Conservation (phyloP, 2,113 vertebrate species). For the Emydocephalus ijimae region DNA sequence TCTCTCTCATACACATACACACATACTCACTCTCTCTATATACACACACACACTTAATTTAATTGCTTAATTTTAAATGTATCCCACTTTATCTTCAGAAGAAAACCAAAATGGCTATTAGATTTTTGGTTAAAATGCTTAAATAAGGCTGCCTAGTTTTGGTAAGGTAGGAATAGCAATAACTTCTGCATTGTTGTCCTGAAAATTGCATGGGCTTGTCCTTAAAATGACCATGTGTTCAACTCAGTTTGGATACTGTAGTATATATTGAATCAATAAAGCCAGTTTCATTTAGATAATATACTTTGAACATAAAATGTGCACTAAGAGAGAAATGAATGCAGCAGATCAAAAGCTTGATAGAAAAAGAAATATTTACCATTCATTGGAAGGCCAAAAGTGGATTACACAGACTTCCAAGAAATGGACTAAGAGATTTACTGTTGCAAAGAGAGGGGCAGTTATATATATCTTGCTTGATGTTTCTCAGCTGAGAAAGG, state of each 20-base stretch:
- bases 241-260: not conserved
- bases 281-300: not conserved
- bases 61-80: not conserved
- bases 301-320: not conserved
- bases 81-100: not conserved
- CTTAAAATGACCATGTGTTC: not conserved
- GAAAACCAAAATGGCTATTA: not conserved
- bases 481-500: not conserved
- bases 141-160: not conserved
- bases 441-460: not conserved
- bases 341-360: not conserved
- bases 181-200: not conserved
- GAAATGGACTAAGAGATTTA: not conserved
- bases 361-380: not conserved
- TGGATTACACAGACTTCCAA: no score
- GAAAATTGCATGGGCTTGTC: not conserved
- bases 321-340: not conserved
- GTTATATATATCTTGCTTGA: not conserved
- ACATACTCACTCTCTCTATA: no score
- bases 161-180: not conserved
- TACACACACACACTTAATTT: not conserved
- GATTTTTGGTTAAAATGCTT: not conserved
- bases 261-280: not conserved
- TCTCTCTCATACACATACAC: no score
- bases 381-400: not conserved